phyloP scores from a whole-genome alignment of 2,797 vertebrate genomes.

The Iguana delicatissima region DNA sequence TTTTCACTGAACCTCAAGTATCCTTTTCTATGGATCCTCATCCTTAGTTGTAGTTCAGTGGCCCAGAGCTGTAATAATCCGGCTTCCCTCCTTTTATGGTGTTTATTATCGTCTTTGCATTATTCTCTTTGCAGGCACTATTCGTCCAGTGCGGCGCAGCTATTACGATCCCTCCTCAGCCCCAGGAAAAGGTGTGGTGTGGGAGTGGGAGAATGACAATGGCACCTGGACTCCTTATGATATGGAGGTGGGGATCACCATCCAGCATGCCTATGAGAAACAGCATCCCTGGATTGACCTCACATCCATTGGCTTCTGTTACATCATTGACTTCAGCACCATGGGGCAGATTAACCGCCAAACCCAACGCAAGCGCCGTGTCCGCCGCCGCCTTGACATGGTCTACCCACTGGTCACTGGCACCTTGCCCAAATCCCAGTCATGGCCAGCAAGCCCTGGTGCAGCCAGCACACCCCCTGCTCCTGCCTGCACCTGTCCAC shows the following conservation, averaged over 20 bases:
- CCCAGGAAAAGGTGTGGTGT: constrained; percentile 91
- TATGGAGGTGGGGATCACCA: constrained; percentile 92
- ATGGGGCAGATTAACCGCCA: constrained; percentile 97
- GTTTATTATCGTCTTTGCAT: neutral
- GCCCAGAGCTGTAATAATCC: neutral
- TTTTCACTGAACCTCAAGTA: neutral
- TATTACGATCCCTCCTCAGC: constrained; percentile 91
- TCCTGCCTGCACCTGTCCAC: constrained; percentile 88
- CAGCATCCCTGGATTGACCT: constrained; percentile 93
- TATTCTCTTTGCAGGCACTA: constrained; percentile 83
- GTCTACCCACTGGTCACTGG: constrained; percentile 90
- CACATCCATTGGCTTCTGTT: constrained; percentile 91
- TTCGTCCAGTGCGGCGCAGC: constrained; percentile 92
- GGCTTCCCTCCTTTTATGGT: neutral
- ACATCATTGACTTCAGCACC: constrained; percentile 91
- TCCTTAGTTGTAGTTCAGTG: neutral
- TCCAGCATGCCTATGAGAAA: constrained; percentile 89
- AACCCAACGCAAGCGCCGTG: constrained; percentile 89
- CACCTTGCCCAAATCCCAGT: constrained; percentile 83
- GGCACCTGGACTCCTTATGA: constrained; percentile 94
- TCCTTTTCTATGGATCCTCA: neutral
- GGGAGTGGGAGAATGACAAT: constrained; percentile 95
- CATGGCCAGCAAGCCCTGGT: constrained; percentile 82
- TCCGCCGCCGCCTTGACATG: constrained; percentile 91
- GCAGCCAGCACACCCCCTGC: constrained; percentile 12